A percentile compares a stretch with the other conserved stretches of the same genome.
phyloP scores from a whole-genome alignment of 2,113 vertebrate genomes.

The Oncorhynchus tshawytscha region DNA sequence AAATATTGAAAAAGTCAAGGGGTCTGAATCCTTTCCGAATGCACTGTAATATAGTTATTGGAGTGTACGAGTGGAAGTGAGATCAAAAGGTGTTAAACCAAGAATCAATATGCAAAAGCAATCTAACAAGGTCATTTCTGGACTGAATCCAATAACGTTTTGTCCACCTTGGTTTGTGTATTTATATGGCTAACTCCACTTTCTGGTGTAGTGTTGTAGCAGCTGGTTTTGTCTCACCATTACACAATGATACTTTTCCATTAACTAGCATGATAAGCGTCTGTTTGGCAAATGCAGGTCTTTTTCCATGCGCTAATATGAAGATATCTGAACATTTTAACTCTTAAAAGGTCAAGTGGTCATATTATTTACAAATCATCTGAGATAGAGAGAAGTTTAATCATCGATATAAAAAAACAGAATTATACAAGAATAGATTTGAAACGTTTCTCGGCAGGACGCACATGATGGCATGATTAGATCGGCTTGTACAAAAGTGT shows the following conservation, averaged over 20 bases:
- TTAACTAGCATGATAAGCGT: not conserved
- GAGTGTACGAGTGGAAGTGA: not conserved
- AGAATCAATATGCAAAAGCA: not conserved
- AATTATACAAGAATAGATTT: conserved; percentile 1
- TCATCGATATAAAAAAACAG: conserved; percentile 5
- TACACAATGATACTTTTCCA: conserved; percentile 4
- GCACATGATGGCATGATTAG: conserved; percentile 56
- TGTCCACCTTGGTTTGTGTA: not conserved
- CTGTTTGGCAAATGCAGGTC: not conserved
- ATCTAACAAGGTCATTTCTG: not conserved
- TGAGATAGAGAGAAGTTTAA: conserved; percentile 1
- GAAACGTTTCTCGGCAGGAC: not conserved
- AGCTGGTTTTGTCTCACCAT: conserved; percentile 2
- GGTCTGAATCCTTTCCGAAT: no score
- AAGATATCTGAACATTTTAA: not conserved
- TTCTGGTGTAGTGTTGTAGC: not conserved
- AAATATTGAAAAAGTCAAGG: no score
- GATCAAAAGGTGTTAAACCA: not conserved
- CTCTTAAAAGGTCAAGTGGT: not conserved
- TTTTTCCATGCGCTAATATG: not conserved
- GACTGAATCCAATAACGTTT: not conserved
- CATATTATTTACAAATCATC: not conserved
- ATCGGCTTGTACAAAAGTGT: conserved; percentile 97
- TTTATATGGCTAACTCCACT: not conserved
- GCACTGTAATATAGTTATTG: no score